These are phyloP conservation scores for Chironex yamaguchii DNA, from an alignment of 30 jellyfish, hydroid and myxozoan species.

Conservation along the genomic window DNA sequence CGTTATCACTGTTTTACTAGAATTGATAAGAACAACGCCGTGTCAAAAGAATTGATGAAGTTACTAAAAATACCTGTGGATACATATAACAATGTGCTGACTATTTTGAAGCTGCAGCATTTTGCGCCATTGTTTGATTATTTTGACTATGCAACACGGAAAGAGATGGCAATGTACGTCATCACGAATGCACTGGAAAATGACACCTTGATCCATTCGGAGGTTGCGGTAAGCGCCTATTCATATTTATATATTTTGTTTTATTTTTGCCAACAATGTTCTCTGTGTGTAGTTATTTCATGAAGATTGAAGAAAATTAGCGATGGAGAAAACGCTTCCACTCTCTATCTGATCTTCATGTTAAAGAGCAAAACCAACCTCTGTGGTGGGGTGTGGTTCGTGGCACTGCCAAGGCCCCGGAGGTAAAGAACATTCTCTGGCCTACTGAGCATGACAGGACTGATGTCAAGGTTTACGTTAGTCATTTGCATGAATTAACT, in stretches of 20 bases:
- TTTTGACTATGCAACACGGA: slow-evolving; percentile 93
- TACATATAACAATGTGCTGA: slow-evolving; percentile 89
- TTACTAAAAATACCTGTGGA: slow-evolving; percentile 95
- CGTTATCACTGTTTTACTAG: slow-evolving; percentile 41
- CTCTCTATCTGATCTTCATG: too few species aligned
- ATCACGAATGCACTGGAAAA: slow-evolving; percentile 94
- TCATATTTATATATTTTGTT: not conserved
- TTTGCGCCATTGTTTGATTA: slow-evolving; percentile 96
- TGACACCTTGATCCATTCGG: slow-evolving; percentile 88
- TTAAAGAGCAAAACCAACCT: too few species aligned
- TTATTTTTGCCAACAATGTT: not conserved
- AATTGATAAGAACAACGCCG: slow-evolving; percentile 98
- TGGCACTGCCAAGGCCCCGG: too few species aligned
- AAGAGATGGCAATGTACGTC: slow-evolving; percentile 98
- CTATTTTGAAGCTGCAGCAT: slow-evolving; percentile 91
- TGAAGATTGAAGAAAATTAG: not conserved
- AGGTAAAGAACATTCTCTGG: too few species aligned
- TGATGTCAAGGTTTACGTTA: too few species aligned
- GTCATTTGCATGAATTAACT: too few species aligned
- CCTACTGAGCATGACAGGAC: too few species aligned
- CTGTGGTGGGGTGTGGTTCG: too few species aligned
- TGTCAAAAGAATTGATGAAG: slow-evolving; percentile 94
- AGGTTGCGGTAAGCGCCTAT: slow-evolving; percentile 75
- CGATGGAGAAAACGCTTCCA: not conserved
- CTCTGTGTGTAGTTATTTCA: not conserved